phyloP scores from a whole-genome alignment of 2,888 invertebrate species.

The Tenthredo scrophulariae region DNA sequence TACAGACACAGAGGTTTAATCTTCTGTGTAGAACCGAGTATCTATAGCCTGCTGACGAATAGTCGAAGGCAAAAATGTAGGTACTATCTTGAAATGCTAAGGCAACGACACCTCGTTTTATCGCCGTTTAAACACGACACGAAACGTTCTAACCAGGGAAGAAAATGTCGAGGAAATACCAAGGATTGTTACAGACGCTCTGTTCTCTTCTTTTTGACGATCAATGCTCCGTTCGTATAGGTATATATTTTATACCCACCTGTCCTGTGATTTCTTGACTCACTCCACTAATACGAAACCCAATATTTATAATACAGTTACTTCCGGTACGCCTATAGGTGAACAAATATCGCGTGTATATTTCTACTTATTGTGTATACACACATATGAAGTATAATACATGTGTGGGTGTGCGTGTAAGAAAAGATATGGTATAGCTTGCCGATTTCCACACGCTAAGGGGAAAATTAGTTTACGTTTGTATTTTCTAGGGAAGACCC shows the following conservation, averaged over 20 bases:
- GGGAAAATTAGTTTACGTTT: conserved; percentile 24
- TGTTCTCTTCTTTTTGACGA: background rate
- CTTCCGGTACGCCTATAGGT: background rate
- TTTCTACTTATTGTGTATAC: background rate
- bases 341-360: background rate
- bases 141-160: background rate
- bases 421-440: background rate
- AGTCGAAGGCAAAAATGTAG: conserved; percentile 11
- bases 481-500: conserved; percentile 11
- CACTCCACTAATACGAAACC: background rate
- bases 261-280: background rate
- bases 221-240: background rate
- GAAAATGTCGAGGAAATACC: conserved; percentile 36
- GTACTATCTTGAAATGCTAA: background rate
- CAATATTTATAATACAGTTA: background rate
- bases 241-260: background rate
- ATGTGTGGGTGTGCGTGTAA: background rate
- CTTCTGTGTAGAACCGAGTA: background rate
- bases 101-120: background rate
- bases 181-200: background rate
- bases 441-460: background rate
- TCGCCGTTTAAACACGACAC: background rate
- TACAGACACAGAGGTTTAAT: background rate
- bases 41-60: background rate
- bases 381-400: background rate